A percentile compares a stretch with the other conserved stretches of the same genome.
Conservation (phyloP, 2,888 invertebrate genomes). For the Cactoblastis cactorum region DNA sequence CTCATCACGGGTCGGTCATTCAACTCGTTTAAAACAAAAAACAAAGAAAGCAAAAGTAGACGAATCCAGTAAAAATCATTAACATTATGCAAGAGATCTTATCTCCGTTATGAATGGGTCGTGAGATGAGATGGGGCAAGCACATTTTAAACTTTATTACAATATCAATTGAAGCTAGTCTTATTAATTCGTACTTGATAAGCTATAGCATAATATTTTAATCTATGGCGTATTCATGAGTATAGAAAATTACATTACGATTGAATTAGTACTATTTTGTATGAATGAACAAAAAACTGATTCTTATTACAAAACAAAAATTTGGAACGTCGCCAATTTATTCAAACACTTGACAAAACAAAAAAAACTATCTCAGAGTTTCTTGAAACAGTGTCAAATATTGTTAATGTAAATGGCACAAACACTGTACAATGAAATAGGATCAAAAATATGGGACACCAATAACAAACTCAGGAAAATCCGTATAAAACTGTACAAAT, state of each 20-base stretch:
- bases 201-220: not conserved
- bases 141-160: not conserved
- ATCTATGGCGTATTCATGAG: not conserved
- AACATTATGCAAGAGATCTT: not conserved
- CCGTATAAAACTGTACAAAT: not conserved
- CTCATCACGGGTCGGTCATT: not conserved
- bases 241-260: not conserved
- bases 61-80: conserved; percentile 4
- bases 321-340: not conserved
- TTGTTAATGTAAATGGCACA: not conserved
- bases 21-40: conserved; percentile 1
- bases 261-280: not conserved
- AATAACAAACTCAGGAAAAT: not conserved
- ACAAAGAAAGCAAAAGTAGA: conserved; percentile 10
- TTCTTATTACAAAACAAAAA: not conserved
- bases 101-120: not conserved
- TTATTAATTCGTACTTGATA: not conserved
- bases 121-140: not conserved
- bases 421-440: not conserved
- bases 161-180: not conserved
- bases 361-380: no score
- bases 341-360: no score
- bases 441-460: not conserved
- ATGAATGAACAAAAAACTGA: no score
- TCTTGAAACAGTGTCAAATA: no score